A percentile compares a stretch with the other conserved stretches of the same genome.
Evolutionary conservation across 92 coral and sea anemone genomes (phyloP).

Genomic region (Zoanthus solanderi): DNA sequence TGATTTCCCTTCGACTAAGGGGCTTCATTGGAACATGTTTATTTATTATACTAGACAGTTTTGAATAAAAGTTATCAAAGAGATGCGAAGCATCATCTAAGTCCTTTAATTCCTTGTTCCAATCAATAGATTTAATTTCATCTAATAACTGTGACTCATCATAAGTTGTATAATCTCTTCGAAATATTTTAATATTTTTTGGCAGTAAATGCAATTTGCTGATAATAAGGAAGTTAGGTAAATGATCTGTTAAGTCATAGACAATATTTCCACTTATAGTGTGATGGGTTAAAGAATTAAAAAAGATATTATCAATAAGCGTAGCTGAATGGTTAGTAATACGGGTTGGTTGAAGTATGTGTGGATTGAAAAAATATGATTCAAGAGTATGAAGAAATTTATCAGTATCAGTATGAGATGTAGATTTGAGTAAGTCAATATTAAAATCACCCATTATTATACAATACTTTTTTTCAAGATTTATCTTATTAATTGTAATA

Average conservation of each 20-base stretch:
- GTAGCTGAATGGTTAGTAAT: too few relatives aligned
- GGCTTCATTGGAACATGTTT: background rate
- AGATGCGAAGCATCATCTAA: background rate
- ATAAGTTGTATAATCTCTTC: too few relatives aligned
- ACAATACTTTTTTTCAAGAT: background rate
- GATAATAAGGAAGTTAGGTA: too few relatives aligned
- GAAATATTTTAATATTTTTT: too few relatives aligned
- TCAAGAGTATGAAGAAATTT: background rate
- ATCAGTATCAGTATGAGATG: background rate
- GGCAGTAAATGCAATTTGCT: too few relatives aligned
- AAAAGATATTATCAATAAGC: too few relatives aligned
- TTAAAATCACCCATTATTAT: background rate
- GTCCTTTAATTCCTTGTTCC: background rate
- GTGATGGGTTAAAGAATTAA: too few relatives aligned
- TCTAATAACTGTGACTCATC: background rate
- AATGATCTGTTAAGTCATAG: too few relatives aligned
- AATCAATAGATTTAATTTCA: background rate
- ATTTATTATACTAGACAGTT: background rate
- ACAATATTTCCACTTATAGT: too few relatives aligned
- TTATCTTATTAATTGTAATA: background rate
- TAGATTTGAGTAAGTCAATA: background rate
- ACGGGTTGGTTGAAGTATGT: background rate
- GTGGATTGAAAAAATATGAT: background rate
- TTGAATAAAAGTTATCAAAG: background rate
- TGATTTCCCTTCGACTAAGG: background rate